Conservation (phyloP, 2,888 invertebrate species). For the Spodoptera picta region DNA sequence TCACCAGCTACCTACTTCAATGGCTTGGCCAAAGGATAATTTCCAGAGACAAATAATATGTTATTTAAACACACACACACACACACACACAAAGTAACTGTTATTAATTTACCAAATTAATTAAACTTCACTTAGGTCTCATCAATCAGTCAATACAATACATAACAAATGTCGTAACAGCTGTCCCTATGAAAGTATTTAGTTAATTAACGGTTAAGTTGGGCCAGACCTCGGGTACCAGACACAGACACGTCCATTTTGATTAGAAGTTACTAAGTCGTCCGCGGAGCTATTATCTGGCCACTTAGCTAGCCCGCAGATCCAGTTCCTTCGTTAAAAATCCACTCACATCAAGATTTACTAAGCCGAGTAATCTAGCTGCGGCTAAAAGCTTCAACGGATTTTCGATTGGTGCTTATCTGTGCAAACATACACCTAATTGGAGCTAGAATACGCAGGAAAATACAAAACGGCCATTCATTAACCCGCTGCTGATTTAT, state of each 20-base stretch:
- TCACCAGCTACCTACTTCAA: no score
- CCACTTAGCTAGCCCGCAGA: slow-evolving; percentile 34
- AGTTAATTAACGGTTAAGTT: slow-evolving; percentile 23
- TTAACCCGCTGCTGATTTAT: slow-evolving; percentile 40
- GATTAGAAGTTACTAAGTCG: slow-evolving; percentile 40
- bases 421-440: slow-evolving; percentile 37
- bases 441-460: slow-evolving; percentile 32
- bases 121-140: no score
- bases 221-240: not conserved
- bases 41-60: no score
- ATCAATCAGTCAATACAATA: no score
- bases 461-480: slow-evolving; percentile 35
- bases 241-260: slow-evolving; percentile 30
- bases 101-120: no score
- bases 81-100: no score
- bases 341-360: slow-evolving; percentile 39
- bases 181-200: slow-evolving; percentile 19
- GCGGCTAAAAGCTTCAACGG: slow-evolving; percentile 35
- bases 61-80: no score
- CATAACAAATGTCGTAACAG: not conserved
- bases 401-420: slow-evolving; percentile 45
- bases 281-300: slow-evolving; percentile 40
- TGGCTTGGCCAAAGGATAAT: no score
- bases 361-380: slow-evolving; percentile 32
- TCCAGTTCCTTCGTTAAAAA: slow-evolving; percentile 48